These are phyloP conservation scores for Eupelmus urozonus DNA, from an alignment of 2,888 invertebrate species.

Conservation along the genomic window DNA sequence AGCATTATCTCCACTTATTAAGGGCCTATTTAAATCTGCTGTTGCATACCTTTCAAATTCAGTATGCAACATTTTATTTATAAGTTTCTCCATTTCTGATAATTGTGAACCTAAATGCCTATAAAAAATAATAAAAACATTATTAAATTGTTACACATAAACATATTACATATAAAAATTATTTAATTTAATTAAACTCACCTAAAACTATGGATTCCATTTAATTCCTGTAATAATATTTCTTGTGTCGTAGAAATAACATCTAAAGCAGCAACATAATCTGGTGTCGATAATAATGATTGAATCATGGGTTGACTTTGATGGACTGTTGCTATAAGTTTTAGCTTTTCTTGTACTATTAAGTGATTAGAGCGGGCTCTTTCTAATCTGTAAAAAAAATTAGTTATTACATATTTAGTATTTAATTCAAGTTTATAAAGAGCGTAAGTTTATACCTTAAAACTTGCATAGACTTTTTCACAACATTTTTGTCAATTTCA, in stretches of 20 bases:
- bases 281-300: constrained; percentile 93
- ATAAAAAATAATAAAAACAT: constrained; percentile 65
- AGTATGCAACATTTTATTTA: constrained; percentile 97
- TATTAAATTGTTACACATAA: not conserved
- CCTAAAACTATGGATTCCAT: constrained; percentile 94
- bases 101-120: constrained; percentile 97
- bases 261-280: constrained; percentile 98
- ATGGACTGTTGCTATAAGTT: constrained; percentile 95
- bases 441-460: constrained; percentile 79
- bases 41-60: constrained; percentile 96
- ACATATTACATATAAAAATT: constrained; percentile 12
- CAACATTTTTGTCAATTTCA: constrained; percentile 87
- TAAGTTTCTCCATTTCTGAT: constrained; percentile 95
- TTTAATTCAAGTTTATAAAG: constrained; percentile 10
- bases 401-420: no score
- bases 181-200: constrained; percentile 65
- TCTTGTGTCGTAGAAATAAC: constrained; percentile 97
- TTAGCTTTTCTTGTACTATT: constrained; percentile 86
- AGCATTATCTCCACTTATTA: constrained; percentile 79
- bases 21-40: constrained; percentile 92
- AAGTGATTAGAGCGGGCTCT: constrained; percentile 83
- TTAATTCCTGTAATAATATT: constrained; percentile 91
- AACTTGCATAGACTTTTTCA: constrained; percentile 88
- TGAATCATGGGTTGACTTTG: constrained; percentile 99
- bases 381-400: constrained; percentile 80